A percentile compares a stretch with the other conserved stretches of the same genome.
Conservation (phyloP, 2,797 vertebrate genomes). For the Heliangelus exortis region DNA sequence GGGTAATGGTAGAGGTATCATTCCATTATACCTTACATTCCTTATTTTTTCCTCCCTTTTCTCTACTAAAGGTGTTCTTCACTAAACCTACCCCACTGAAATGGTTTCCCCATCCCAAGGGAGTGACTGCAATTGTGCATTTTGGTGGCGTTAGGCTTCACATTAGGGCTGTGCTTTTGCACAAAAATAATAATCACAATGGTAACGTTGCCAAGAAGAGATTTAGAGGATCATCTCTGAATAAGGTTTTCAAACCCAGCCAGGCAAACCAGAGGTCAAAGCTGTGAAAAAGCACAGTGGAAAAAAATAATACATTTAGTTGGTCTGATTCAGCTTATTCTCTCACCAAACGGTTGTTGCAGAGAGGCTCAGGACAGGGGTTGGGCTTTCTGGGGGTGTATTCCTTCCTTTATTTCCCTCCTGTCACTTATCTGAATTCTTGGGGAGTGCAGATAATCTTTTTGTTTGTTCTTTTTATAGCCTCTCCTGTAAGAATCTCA, state of each 20-base stretch:
- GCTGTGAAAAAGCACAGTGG: neutral
- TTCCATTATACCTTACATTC: neutral
- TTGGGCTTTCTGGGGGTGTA: too few species aligned
- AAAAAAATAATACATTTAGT: neutral
- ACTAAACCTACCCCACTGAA: neutral
- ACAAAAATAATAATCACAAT: slow-evolving; percentile 12
- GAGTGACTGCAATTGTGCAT: neutral
- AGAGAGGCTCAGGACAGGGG: neutral
- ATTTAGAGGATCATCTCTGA: slow-evolving; percentile 13
- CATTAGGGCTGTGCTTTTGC: neutral
- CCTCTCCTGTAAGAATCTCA: neutral
- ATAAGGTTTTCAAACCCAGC: slow-evolving; percentile 5
- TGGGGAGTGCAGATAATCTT: neutral
- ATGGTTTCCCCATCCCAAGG: neutral
- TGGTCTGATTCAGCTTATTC: neutral
- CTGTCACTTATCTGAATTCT: neutral
- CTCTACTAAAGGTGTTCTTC: neutral
- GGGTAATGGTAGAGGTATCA: neutral
- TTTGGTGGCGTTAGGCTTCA: neutral
- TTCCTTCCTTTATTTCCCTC: neutral
- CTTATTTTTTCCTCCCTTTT: neutral
- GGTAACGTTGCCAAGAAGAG: neutral
- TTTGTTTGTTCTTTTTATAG: neutral
- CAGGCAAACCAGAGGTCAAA: slow-evolving; percentile 5
- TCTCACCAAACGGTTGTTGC: neutral